Evolutionary conservation across 2,797 vertebrate genomes (phyloP).

Genomic region (Helostoma temminkii): DNA sequence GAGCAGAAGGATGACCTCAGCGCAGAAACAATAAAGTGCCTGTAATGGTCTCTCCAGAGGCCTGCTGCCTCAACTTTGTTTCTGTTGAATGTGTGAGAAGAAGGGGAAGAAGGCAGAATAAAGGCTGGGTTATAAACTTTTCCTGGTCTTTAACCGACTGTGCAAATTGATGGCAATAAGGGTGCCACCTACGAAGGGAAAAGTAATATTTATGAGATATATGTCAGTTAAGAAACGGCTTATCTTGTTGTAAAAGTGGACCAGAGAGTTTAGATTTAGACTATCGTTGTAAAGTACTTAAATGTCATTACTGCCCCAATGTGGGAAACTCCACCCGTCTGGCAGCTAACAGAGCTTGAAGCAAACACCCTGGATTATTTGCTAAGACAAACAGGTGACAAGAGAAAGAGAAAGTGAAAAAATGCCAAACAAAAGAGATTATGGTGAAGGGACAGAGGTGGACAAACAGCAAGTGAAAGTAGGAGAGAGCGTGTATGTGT

Average conservation of each 20-base stretch:
- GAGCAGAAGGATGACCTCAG: constrained; percentile 98
- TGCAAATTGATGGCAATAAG: constrained; percentile 45
- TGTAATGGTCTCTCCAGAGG: constrained; percentile 95
- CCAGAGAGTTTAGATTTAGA: neutral
- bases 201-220: constrained; percentile 1
- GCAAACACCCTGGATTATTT: constrained; percentile 27
- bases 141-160: constrained; percentile 50
- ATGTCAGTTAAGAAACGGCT: neutral
- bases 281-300: neutral
- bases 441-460: constrained; percentile 13
- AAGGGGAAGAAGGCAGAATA: constrained; percentile 45
- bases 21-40: constrained; percentile 97
- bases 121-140: constrained; percentile 65
- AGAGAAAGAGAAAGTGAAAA: constrained; percentile 18
- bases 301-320: neutral
- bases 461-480: constrained; percentile 45
- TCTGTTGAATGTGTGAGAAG: constrained; percentile 93
- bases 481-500: constrained; percentile 10
- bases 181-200: constrained; percentile 19
- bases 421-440: constrained; percentile 27
- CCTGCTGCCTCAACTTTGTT: constrained; percentile 94
- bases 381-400: constrained; percentile 40
- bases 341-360: constrained; percentile 16
- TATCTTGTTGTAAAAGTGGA: constrained; percentile 15
- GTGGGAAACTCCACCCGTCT: constrained; percentile 26